Evolutionary conservation across 1,140 invertebrate genomes (phyloP).

Genomic region (Zaprionus taronus): DNA sequence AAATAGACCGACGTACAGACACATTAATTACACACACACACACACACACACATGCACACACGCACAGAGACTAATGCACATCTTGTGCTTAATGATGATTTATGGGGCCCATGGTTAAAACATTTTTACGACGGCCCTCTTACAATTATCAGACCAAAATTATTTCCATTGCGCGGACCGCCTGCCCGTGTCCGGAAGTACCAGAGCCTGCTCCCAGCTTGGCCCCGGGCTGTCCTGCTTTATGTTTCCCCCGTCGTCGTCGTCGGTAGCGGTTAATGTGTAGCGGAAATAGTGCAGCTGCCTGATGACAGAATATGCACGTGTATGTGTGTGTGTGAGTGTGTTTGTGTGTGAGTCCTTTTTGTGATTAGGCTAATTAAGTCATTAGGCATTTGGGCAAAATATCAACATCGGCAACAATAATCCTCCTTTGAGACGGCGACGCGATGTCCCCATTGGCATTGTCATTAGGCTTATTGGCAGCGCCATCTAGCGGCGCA

Average conservation of each 20-base stretch:
- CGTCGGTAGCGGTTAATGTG: constrained; percentile 28
- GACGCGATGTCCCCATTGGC: constrained; percentile 12
- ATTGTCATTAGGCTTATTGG: constrained; percentile 66
- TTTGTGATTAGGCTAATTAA: constrained; percentile 78
- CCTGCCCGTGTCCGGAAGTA: constrained; percentile 1
- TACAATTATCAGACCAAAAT: constrained; percentile 54
- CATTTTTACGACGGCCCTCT: constrained; percentile 70
- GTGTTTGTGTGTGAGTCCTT: constrained; percentile 33
- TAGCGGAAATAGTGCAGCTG: constrained; percentile 64
- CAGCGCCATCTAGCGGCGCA: constrained; percentile 37
- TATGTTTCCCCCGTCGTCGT: background rate
- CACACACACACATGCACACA: constrained; percentile 16
- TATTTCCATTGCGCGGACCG: constrained; percentile 22
- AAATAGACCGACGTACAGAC: constrained; percentile 37
- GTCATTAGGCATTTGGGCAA: constrained; percentile 61
- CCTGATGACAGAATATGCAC: constrained; percentile 40
- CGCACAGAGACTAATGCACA: constrained; percentile 34
- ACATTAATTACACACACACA: constrained; percentile 66
- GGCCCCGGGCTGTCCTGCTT: no score
- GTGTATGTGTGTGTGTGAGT: constrained; percentile 29
- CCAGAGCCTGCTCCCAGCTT: constrained; percentile 1
- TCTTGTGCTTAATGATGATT: constrained; percentile 79
- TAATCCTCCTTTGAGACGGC: background rate
- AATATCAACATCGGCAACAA: constrained; percentile 19
- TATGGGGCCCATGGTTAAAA: constrained; percentile 69